Evolutionary conservation across 2,113 vertebrate species (phyloP).

Genomic region (Dromiciops gliroides): DNA sequence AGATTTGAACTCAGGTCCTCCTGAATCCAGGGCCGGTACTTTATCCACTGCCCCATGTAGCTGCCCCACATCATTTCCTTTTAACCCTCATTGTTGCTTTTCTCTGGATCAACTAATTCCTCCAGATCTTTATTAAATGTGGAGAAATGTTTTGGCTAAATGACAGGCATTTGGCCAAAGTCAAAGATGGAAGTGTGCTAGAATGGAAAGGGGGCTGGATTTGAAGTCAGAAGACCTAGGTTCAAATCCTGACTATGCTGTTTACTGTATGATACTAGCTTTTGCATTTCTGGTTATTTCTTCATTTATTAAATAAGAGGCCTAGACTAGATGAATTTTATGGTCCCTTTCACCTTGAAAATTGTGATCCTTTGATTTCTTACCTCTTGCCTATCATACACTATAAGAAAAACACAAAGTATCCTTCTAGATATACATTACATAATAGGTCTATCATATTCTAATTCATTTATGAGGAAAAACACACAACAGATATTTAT

Average conservation of each 20-base stretch:
- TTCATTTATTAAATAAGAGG: neutral
- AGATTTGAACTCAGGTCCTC: too few relatives aligned
- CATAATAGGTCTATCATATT: neutral
- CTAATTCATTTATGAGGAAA: neutral
- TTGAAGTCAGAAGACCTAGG: neutral
- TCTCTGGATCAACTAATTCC: neutral
- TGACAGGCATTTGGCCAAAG: neutral
- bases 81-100: neutral
- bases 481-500: neutral
- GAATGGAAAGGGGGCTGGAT: neutral
- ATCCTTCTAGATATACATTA: neutral
- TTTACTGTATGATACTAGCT: neutral
- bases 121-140: neutral
- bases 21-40: too few relatives aligned
- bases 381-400: neutral
- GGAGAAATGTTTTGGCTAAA: neutral
- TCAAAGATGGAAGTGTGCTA: neutral
- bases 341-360: neutral
- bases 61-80: neutral
- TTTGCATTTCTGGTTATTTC: neutral
- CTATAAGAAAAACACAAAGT: neutral
- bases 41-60: too few relatives aligned
- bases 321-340: neutral
- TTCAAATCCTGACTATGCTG: neutral
- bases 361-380: neutral